phyloP scores from a whole-genome alignment of 2,113 vertebrate species.

The Campylomormyrus tamandua region DNA sequence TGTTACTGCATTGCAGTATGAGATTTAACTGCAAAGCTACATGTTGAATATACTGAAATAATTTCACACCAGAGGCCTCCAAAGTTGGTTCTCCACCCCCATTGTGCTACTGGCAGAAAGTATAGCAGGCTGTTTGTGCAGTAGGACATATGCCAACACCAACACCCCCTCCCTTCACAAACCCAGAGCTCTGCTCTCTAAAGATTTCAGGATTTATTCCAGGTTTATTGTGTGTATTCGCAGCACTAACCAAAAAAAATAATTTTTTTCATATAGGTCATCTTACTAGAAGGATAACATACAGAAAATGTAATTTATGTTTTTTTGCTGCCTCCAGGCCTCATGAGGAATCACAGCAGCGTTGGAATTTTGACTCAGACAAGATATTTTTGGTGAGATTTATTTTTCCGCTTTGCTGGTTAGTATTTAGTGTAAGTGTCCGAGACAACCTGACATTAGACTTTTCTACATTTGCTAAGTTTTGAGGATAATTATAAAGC shows the following conservation, averaged over 20 bases:
- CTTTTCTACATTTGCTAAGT: neutral
- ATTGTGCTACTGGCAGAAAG: conserved; percentile 1
- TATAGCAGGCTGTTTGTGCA: neutral
- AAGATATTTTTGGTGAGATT: conserved; percentile 8
- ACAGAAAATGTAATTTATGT: neutral
- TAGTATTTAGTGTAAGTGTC: neutral
- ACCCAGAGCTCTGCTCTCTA: neutral
- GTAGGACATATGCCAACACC: conserved; percentile 5
- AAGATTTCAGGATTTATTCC: neutral
- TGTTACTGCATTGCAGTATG: neutral
- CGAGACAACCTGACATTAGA: neutral
- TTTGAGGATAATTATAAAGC: neutral
- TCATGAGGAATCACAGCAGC: neutral
- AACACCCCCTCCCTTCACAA: neutral
- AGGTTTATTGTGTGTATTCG: neutral
- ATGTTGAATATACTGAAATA: neutral
- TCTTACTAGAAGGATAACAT: neutral
- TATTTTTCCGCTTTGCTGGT: neutral
- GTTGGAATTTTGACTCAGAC: neutral
- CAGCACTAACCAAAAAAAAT: neutral
- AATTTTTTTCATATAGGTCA: neutral
- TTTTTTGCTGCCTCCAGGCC: neutral
- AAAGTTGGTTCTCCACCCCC: neutral
- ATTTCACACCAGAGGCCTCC: neutral
- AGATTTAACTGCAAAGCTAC: neutral